A percentile compares a stretch with the other conserved stretches of the same genome.
Conservation (phyloP, 2,113 vertebrate genomes). For the Podilymbus podiceps region DNA sequence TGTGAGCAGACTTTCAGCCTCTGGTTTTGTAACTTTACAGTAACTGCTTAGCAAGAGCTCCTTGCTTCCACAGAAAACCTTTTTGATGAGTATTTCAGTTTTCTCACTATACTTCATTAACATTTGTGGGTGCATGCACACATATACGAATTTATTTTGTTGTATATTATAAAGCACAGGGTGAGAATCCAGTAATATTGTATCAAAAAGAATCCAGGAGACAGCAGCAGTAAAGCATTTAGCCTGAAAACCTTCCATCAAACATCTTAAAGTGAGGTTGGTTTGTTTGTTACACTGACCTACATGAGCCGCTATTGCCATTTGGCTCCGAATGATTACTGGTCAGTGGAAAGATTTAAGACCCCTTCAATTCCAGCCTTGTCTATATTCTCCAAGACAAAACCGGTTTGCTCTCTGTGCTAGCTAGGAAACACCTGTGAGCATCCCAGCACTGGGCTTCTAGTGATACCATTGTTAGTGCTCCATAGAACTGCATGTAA, state of each 20-base stretch:
- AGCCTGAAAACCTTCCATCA: constrained; percentile 55
- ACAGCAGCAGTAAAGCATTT: constrained; percentile 54
- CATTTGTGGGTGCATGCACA: neutral
- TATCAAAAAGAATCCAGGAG: constrained; percentile 58
- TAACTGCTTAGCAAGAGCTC: constrained; percentile 8
- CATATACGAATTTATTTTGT: neutral
- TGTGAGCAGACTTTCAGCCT: neutral
- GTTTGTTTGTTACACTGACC: constrained; percentile 69
- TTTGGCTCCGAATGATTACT: constrained; percentile 80
- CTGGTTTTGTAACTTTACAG: constrained; percentile 13
- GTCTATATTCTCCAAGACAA: constrained; percentile 62
- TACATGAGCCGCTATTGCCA: constrained; percentile 65
- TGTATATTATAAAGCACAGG: constrained; percentile 41
- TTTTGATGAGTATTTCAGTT: neutral
- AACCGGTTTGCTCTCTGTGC: constrained; percentile 60
- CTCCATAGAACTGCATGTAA: constrained; percentile 76
- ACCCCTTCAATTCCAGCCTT: constrained; percentile 65
- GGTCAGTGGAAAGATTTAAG: constrained; percentile 70
- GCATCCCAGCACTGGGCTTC: constrained; percentile 66
- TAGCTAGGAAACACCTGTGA: constrained; percentile 74
- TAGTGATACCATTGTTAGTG: constrained; percentile 77
- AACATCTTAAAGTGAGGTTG: constrained; percentile 51
- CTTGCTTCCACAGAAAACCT: constrained; percentile 29
- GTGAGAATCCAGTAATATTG: constrained; percentile 35
- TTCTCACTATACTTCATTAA: neutral